Percentiles rank a stretch among this genome's conserved stretches.
Evolutionary conservation across 1,140 invertebrate species (phyloP).

Genomic region (Drosophila saltans): DNA sequence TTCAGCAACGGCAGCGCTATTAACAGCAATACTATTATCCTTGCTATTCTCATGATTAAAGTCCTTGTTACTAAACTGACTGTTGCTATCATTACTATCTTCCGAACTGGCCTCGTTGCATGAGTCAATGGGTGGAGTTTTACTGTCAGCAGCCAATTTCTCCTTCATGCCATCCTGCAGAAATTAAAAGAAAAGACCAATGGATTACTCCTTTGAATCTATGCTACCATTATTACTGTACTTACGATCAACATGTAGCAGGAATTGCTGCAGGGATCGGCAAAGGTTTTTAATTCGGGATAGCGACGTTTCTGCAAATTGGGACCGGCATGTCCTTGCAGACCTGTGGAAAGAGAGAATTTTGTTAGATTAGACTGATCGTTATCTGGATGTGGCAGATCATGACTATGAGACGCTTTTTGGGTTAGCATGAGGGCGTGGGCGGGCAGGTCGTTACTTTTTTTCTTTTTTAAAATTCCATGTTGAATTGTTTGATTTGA

Average conservation of each 20-base stretch:
- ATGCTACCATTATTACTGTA: conserved; percentile 15
- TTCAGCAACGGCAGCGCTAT: conserved; percentile 70
- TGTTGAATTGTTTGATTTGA: neutral
- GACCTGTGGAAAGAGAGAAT: conserved; percentile 82
- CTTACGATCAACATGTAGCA: conserved; percentile 95
- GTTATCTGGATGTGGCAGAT: neutral
- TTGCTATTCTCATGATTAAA: conserved; percentile 74
- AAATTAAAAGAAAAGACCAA: neutral
- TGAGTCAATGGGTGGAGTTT: conserved; percentile 91
- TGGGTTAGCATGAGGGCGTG: conserved; percentile 62
- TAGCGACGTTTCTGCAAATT: conserved; percentile 95
- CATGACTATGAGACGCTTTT: conserved; percentile 68
- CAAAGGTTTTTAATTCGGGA: conserved; percentile 93
- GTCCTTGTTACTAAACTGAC: conserved; percentile 82
- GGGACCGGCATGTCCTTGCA: conserved; percentile 95
- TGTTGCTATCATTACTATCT: conserved; percentile 95
- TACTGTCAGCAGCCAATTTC: conserved; percentile 89
- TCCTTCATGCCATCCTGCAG: conserved; percentile 91
- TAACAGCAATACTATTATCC: conserved; percentile 70
- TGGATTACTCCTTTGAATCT: neutral
- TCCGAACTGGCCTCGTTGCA: conserved; percentile 96
- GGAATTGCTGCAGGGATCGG: conserved; percentile 92
- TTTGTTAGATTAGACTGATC: conserved; percentile 1
- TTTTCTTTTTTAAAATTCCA: neutral
- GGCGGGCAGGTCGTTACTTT: conserved; percentile 45